These are phyloP conservation scores for Malacosoma neustria DNA, from an alignment of 2,888 invertebrate genomes.

Conservation along the genomic window DNA sequence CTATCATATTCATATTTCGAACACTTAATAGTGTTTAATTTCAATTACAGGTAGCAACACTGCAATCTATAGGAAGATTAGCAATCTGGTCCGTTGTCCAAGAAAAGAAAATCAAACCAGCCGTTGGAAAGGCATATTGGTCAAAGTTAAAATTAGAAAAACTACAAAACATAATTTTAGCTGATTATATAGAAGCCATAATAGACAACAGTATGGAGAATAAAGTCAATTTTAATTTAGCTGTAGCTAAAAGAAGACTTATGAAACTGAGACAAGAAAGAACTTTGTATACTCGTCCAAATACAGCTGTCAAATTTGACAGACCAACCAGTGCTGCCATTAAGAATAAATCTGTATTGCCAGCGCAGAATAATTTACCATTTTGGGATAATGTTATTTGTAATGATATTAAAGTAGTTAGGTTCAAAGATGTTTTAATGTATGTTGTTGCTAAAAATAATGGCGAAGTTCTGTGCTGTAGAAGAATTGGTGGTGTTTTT, in stretches of 20 bases:
- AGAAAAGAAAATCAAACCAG: constrained; percentile 35
- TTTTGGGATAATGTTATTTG: constrained; percentile 47
- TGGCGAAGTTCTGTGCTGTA: constrained; percentile 53
- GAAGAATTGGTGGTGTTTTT: constrained; percentile 30
- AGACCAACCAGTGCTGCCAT: constrained; percentile 44
- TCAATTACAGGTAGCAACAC: constrained; percentile 39
- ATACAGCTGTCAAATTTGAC: constrained; percentile 32
- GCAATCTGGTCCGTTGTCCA: constrained; percentile 55
- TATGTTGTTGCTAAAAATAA: constrained; percentile 52
- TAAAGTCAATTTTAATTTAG: constrained; percentile 37
- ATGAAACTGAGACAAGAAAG: constrained; percentile 34
- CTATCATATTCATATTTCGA: too few relatives aligned
- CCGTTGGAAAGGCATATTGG: constrained; percentile 55
- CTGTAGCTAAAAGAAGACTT: constrained; percentile 44
- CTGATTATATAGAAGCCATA: constrained; percentile 30
- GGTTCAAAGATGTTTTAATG: constrained; percentile 28
- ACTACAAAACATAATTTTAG: constrained; percentile 36
- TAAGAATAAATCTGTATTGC: constrained; percentile 24
- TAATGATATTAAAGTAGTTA: constrained; percentile 45
- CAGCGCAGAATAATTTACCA: constrained; percentile 25
- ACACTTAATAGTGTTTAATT: too few relatives aligned
- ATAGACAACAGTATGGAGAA: constrained; percentile 12
- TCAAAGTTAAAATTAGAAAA: constrained; percentile 51
- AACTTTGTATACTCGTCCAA: constrained; percentile 27
- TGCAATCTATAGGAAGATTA: constrained; percentile 48